Evolutionary conservation across 2,888 invertebrate species (phyloP), one percentile per base, ranked within the genome.

Genomic region (Dyspetes luteomarginatus): DNA sequence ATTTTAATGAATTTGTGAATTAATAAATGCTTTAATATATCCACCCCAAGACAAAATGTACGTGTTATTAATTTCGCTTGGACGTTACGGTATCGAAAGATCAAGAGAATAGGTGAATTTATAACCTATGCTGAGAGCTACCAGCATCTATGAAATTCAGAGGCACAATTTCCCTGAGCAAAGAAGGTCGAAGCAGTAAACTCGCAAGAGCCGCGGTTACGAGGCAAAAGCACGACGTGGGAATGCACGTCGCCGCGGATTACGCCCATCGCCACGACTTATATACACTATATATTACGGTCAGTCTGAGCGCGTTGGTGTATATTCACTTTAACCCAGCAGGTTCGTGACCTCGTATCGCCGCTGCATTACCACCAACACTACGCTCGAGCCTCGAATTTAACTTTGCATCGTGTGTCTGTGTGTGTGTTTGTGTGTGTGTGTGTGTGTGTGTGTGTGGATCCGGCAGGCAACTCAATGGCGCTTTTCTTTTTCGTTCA

Each of bases 221-320:
- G 80, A 73, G 45, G 83, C 77, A 86, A 86, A 85, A 83, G 86
- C 86, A 86, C 85, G 85, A 88, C 89, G 89, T 89, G 89, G 89
- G 89, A 89, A 89, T 85, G 83, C 86, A 88, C 88, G 88, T 90
- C 88, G 87, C 88, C 85, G 89, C 89, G 88, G 87, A 90, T 89
- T 89, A 89, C 90, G 89, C 89, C 90, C 89, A 88, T 87, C 85
- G 85, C 78, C 52, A 71, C 65, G 76, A 69, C 52, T 75, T 52
- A 75, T 60, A 65, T 71, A 64, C 58, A 71, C 52, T 72, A 58
- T 50, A 48, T 79, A 64, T 62, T 69, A 71, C 58, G 74, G 58
- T 56, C 50, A 26, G 69, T 76, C 43, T 65, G 56, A 50, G 75
- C 56, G 71, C 77, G 68, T 36, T 28, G 62, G 41, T 68, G 78